phyloP scores from a whole-genome alignment of 2,888 invertebrate genomes.

The Bibio marci region DNA sequence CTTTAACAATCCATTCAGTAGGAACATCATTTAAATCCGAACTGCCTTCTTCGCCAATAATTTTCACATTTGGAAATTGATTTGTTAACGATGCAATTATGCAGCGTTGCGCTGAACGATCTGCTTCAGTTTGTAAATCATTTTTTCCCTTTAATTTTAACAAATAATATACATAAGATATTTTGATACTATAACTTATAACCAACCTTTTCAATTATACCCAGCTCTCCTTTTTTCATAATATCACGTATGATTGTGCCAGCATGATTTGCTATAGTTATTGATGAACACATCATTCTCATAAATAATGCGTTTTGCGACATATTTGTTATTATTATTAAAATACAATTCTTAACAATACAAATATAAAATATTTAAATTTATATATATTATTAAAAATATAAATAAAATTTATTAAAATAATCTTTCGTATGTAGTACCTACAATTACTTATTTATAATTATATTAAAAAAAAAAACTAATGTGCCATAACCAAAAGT shows the following conservation, averaged over 20 bases:
- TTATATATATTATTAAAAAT: no score
- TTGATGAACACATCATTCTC: conserved; percentile 25
- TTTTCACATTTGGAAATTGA: conserved; percentile 65
- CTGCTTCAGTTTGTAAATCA: conserved; percentile 96
- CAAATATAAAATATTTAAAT: no score
- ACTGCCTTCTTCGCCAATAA: conserved; percentile 83
- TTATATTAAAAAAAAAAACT: no score
- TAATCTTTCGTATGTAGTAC: no score
- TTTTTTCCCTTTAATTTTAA: conserved; percentile 48
- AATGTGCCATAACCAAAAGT: no score
- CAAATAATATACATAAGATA: conserved; percentile 1
- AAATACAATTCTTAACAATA: no score
- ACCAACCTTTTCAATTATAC: conserved; percentile 76
- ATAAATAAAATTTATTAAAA: no score
- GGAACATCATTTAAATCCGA: conserved; percentile 39
- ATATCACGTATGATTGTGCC: conserved; percentile 84
- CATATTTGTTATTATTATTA: conserved; percentile 1
- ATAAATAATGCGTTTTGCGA: conserved; percentile 14
- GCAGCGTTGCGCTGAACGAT: conserved; percentile 84
- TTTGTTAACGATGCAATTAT: conserved; percentile 74
- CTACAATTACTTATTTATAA: no score
- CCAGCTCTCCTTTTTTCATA: conserved; percentile 74
- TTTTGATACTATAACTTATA: not conserved
- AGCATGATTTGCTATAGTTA: conserved; percentile 55
- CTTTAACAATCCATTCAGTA: conserved; percentile 60